Conservation (phyloP, 1,140 invertebrate species). For the Apis florea region DNA sequence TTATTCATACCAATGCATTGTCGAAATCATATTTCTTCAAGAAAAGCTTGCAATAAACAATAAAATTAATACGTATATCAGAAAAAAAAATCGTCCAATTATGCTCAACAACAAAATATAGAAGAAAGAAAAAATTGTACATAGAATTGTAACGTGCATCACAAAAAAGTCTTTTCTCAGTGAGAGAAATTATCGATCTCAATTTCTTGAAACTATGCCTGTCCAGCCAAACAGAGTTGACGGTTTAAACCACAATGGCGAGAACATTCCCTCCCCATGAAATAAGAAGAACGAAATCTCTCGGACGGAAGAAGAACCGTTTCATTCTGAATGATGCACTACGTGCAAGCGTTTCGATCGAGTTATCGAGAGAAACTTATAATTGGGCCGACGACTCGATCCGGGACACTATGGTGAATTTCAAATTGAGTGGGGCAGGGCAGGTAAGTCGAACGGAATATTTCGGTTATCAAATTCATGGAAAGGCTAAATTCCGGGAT, state of each 20-base stretch:
- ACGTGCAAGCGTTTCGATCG: neutral
- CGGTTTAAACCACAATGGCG: neutral
- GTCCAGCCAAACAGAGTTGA: neutral
- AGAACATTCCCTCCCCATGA: neutral
- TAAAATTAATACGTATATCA: too few species aligned
- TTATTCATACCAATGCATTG: too few species aligned
- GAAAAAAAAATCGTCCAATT: neutral
- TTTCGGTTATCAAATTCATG: neutral
- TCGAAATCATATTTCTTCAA: too few species aligned
- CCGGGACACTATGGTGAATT: neutral
- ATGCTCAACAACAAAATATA: neutral
- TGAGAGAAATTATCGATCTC: neutral
- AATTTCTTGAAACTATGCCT: conserved; percentile 7
- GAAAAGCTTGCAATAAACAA: too few species aligned
- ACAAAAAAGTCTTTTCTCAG: neutral
- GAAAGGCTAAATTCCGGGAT: neutral
- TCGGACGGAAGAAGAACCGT: neutral
- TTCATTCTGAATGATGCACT: neutral
- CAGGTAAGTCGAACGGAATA: conserved; percentile 5
- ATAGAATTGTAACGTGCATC: neutral
- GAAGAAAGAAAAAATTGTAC: neutral
- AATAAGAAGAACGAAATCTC: neutral
- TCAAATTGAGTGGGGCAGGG: neutral
- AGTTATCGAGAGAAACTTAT: neutral
- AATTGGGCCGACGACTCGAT: neutral